Conservation (phyloP, 30 jellyfish, hydroid and myxozoan genomes). For the Sanderia malayensis region DNA sequence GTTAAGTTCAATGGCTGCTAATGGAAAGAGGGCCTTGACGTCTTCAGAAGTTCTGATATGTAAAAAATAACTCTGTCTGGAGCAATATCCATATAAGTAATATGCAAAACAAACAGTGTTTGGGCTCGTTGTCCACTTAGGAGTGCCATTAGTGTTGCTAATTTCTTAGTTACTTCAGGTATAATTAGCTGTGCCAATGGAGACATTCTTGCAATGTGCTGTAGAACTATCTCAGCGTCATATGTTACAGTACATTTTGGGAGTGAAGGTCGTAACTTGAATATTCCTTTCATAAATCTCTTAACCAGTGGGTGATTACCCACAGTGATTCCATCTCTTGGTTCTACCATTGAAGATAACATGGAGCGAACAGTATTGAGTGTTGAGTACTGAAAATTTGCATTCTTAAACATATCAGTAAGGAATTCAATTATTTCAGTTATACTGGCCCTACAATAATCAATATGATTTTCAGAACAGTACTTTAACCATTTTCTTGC, state of each 20-base stretch:
- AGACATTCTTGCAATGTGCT: too few species aligned
- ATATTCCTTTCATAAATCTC: not conserved
- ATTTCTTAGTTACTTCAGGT: not conserved
- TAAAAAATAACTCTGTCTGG: slow-evolving; percentile 14
- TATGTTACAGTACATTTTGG: too few species aligned
- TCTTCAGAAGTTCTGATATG: slow-evolving; percentile 8
- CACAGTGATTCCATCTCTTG: not conserved
- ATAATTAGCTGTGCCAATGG: too few species aligned
- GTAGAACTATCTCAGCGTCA: too few species aligned
- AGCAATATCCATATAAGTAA: slow-evolving; percentile 12
- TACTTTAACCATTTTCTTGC: not conserved
- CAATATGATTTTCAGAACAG: not conserved
- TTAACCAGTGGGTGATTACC: not conserved
- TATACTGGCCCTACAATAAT: not conserved
- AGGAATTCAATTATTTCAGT: not conserved
- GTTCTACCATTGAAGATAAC: not conserved
- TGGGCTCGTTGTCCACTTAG: not conserved
- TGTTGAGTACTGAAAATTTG: not conserved
- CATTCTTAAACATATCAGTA: not conserved
- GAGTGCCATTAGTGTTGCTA: not conserved
- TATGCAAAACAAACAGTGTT: not conserved
- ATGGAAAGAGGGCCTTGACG: slow-evolving; percentile 1
- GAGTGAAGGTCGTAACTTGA: not conserved
- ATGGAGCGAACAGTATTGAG: not conserved
- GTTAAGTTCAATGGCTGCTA: not conserved